Evolutionary conservation across 1,140 invertebrate genomes (phyloP).

Genomic region (Trachymyrmex cornetzi): DNA sequence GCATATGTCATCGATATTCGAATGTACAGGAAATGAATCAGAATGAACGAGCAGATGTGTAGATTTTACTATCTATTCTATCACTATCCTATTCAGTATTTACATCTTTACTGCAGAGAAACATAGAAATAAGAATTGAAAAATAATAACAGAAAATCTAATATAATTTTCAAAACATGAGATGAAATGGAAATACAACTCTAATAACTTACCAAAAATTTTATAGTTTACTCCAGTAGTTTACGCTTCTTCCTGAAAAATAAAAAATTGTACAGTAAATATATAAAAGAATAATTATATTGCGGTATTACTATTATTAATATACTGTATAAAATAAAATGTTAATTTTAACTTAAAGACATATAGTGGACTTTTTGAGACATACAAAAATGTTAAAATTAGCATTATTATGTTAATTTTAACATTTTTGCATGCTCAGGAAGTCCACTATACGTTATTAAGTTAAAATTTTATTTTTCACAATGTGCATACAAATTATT

Average conservation of each 20-base stretch:
- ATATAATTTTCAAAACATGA: background rate
- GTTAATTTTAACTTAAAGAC: no score
- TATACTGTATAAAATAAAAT: no score
- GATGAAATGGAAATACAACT: background rate
- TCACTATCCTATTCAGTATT: background rate
- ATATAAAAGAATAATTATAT: constrained; percentile 3
- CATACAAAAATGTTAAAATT: no score
- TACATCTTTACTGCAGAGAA: background rate
- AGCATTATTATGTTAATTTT: no score
- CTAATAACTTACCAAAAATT: constrained; percentile 45
- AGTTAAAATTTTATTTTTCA: no score
- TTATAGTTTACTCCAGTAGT: constrained; percentile 13
- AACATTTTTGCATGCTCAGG: no score
- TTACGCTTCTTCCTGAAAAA: constrained; percentile 33
- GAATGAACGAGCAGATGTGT: constrained; percentile 59
- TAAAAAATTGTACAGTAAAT: constrained; percentile 14
- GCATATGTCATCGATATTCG: constrained; percentile 41
- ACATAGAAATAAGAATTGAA: background rate
- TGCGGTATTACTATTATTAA: background rate
- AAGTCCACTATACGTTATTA: no score
- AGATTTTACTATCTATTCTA: constrained; percentile 8
- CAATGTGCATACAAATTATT: background rate
- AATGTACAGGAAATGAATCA: constrained; percentile 62
- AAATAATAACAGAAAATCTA: background rate
- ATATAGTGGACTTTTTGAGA: no score